Evolutionary conservation across 1,140 invertebrate genomes (phyloP).

Genomic region (Drosophila bifasciata): DNA sequence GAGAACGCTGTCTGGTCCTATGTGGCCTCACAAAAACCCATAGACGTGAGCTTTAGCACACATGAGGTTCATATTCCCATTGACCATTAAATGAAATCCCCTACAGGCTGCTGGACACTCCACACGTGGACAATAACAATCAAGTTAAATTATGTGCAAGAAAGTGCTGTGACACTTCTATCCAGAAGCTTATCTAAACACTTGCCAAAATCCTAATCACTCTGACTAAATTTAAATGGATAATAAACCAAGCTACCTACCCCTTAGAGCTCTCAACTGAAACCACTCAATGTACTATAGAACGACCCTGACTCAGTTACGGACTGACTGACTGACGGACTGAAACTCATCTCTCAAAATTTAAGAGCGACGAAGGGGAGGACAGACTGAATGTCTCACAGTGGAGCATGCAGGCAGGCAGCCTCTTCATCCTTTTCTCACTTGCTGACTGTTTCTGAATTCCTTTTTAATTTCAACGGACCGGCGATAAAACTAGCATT

Average conservation of each 20-base stretch:
- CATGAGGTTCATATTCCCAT: too few species aligned
- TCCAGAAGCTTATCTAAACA: too few species aligned
- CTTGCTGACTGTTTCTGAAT: conserved; percentile 35
- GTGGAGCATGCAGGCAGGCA: not conserved
- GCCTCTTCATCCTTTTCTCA: too few species aligned
- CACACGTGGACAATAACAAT: too few species aligned
- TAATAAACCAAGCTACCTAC: conserved; percentile 17
- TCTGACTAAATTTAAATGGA: not conserved
- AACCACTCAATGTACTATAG: conserved; percentile 14
- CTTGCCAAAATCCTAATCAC: not conserved
- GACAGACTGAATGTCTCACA: conserved; percentile 27
- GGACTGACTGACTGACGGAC: not conserved
- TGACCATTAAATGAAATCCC: too few species aligned
- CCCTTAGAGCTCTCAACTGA: conserved; percentile 21
- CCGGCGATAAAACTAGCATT: conserved; percentile 57
- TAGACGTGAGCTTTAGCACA: too few species aligned
- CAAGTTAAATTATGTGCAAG: not conserved
- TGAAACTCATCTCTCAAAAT: conserved; percentile 9
- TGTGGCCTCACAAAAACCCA: too few species aligned
- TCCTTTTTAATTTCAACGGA: conserved; percentile 59
- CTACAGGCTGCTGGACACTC: too few species aligned
- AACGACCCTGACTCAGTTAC: conserved; percentile 36
- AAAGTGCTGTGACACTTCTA: too few species aligned
- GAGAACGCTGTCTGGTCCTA: too few species aligned
- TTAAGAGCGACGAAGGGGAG: conserved; percentile 17